phyloP scores from a whole-genome alignment of 2,113 vertebrate genomes.

The Gorsachius goisagi region DNA sequence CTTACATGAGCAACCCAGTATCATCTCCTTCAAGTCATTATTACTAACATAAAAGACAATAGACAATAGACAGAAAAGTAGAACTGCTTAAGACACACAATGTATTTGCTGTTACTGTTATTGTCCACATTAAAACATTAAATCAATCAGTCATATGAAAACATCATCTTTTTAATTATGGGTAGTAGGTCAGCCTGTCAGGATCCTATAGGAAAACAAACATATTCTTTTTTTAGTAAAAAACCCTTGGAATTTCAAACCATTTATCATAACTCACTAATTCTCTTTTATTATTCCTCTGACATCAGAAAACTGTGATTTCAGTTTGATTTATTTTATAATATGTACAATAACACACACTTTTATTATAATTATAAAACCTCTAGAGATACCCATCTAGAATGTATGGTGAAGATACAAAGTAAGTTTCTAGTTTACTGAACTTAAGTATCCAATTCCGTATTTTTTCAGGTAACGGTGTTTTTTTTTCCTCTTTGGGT shows the following conservation, averaged over 20 bases:
- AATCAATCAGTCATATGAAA: neutral
- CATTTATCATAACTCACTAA: neutral
- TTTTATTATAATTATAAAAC: neutral
- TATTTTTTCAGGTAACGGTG: neutral
- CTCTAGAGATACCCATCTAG: neutral
- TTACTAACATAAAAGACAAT: neutral
- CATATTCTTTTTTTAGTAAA: neutral
- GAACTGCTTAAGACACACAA: neutral
- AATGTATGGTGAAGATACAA: neutral
- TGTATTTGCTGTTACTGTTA: neutral
- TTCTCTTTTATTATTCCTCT: neutral
- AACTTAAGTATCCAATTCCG: neutral
- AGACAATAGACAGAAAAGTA: neutral
- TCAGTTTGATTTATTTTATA: neutral
- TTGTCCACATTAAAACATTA: neutral
- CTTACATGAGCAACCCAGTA: neutral
- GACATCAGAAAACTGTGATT: neutral
- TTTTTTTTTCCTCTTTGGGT: neutral
- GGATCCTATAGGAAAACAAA: neutral
- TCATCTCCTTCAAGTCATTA: neutral
- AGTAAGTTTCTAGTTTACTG: neutral
- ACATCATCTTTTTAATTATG: neutral
- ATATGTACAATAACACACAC: neutral
- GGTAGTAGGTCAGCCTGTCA: neutral
- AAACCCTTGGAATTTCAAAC: neutral